Percentiles rank a stretch among this genome's conserved stretches.
phyloP scores from a whole-genome alignment of 1,140 invertebrate genomes.

The Apis cerana region DNA sequence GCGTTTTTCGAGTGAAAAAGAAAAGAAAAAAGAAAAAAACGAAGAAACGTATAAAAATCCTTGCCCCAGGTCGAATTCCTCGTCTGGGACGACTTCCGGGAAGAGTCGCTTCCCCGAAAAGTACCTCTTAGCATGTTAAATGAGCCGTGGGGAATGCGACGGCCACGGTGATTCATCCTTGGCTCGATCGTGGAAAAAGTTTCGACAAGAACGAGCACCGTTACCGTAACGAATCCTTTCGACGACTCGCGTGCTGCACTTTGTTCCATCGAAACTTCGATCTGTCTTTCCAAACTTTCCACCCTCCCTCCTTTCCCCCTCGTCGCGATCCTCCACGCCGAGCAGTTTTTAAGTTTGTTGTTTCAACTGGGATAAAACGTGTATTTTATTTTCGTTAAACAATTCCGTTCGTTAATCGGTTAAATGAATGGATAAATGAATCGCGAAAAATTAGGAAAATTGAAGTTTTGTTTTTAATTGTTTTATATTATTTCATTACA shows the following conservation, averaged over 20 bases:
- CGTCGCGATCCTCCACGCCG: not conserved
- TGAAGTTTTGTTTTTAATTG: no score
- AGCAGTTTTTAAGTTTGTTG: not conserved
- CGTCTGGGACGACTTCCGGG: slow-evolving; percentile 44
- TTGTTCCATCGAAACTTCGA: slow-evolving; percentile 46
- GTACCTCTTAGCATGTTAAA: slow-evolving; percentile 69
- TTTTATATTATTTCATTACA: no score
- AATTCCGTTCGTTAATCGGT: no score
- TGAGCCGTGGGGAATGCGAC: slow-evolving; percentile 62
- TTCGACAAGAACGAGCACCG: slow-evolving; percentile 49
- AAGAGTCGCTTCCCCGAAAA: slow-evolving; percentile 53
- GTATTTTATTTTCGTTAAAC: not conserved
- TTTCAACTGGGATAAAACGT: not conserved
- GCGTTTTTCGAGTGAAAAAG: no score
- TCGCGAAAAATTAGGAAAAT: no score
- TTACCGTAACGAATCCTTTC: slow-evolving; percentile 47
- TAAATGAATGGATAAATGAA: no score
- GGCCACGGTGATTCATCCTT: slow-evolving; percentile 62
- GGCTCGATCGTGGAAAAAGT: slow-evolving; percentile 48
- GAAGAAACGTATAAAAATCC: slow-evolving; percentile 17
- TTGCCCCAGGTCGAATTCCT: slow-evolving; percentile 42
- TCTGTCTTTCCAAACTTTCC: slow-evolving; percentile 24
- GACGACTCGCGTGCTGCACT: slow-evolving; percentile 38
- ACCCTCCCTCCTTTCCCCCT: no score
- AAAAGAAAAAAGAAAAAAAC: not conserved